Evolutionary conservation across 2,113 vertebrate genomes (phyloP), one percentile per base, ranked within the genome.

Genomic region (Oreotragus oreotragus): DNA sequence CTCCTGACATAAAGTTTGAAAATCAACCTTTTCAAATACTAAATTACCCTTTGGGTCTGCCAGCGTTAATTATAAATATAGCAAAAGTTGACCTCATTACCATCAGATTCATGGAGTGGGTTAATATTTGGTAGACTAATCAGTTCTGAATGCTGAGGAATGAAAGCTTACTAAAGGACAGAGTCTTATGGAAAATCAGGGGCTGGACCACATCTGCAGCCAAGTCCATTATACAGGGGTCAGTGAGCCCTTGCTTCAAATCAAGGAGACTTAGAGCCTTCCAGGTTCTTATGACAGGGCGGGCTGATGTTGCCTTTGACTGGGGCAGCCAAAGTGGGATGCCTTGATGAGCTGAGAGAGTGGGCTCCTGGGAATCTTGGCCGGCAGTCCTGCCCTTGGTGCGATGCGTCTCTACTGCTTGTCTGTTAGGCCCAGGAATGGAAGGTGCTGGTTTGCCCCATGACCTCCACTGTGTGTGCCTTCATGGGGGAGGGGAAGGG

Each of bases 81-180:
- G n/a, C n/a, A n/a, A n/a, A n/a, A n/a, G n/a, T n/a, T n/a, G n/a
- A n/a, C n/a, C n/a, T n/a, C n/a, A n/a, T n/a, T n/a, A n/a, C n/a
- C n/a, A n/a, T n/a, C n/a, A n/a, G n/a, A n/a, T n/a, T n/a, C n/a
- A n/a, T 66, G 93, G 97, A 70, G 60, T 95, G 73, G 92, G 84
- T 97, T 98, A 98, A 93, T 96, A 92, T 94, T 91, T 96, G 95
- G 96, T 92, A 96, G 96, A 88, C 95, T 95, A 94, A 96, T 97
- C 45, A 92, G 93, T 90, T 45, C 90, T 91, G 58, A n/a, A 60
- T 23, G 64, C 43, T 53, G 70, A 66, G 77, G 81, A 60, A 47
- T 33, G 86, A 84, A 28, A 86, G 77, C 7, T 19, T 64, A 94
- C 80, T 53, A 66, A 84, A 0, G 92, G 84, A 7, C 76, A 60